Evolutionary conservation across 2,113 vertebrate genomes (phyloP).

Genomic region (Brachionichthys hirsutus): DNA sequence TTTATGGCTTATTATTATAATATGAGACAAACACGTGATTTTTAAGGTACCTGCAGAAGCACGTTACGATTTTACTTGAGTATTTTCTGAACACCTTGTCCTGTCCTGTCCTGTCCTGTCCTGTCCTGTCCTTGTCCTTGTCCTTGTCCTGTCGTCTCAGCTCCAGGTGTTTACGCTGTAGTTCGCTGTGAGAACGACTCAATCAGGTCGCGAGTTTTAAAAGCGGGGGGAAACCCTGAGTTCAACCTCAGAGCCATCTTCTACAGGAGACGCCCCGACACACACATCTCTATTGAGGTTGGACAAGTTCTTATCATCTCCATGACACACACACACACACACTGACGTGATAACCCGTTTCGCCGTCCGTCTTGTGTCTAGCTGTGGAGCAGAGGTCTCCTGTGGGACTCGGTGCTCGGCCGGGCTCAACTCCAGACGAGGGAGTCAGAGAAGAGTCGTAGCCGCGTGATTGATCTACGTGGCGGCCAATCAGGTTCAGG

Average conservation of each 20-base stretch:
- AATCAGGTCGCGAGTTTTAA: conserved; percentile 72
- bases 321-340: not conserved
- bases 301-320: not conserved
- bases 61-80: too few relatives aligned
- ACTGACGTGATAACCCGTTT: too few relatives aligned
- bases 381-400: conserved; percentile 74
- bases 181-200: conserved; percentile 74
- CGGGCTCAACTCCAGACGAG: conserved; percentile 65
- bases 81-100: too few relatives aligned
- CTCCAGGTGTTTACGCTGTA: conserved; percentile 75
- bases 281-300: conserved; percentile 74
- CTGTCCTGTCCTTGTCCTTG: too few relatives aligned
- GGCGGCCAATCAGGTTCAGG: conserved; percentile 28
- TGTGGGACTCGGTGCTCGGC: conserved; percentile 77
- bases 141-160: conserved; percentile 36
- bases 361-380: conserved; percentile 37
- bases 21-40: too few relatives aligned
- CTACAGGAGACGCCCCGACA: conserved; percentile 74
- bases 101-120: too few relatives aligned
- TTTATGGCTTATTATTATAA: too few relatives aligned
- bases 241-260: conserved; percentile 81
- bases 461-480: conserved; percentile 71
- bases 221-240: conserved; percentile 71
- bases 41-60: too few relatives aligned
- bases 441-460: conserved; percentile 63